These are phyloP conservation scores for Zaprionus inermis DNA, from an alignment of 1,140 invertebrate genomes.

Conservation along the genomic window DNA sequence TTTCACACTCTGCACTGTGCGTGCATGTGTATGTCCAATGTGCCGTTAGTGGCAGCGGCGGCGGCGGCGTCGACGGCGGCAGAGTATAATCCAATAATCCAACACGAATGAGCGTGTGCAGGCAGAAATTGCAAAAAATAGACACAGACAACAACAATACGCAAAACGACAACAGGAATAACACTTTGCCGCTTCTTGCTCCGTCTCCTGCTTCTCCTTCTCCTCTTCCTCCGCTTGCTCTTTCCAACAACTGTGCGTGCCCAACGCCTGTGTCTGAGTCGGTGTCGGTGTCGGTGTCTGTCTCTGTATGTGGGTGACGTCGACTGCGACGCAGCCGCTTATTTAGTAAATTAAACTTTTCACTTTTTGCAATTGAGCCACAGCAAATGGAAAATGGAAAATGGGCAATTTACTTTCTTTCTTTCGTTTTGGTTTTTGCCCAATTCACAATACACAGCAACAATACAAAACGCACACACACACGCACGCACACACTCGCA, in stretches of 20 bases:
- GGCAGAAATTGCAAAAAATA: slow-evolving; percentile 74
- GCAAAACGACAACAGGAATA: slow-evolving; percentile 27
- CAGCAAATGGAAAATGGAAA: slow-evolving; percentile 52
- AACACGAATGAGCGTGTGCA: slow-evolving; percentile 79
- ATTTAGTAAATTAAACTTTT: slow-evolving; percentile 82
- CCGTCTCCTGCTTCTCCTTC: slow-evolving; percentile 1
- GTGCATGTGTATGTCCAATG: slow-evolving; percentile 37
- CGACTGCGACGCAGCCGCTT: slow-evolving; percentile 51
- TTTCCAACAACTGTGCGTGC: slow-evolving; percentile 17
- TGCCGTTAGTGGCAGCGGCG: slow-evolving; percentile 66
- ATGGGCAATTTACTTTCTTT: slow-evolving; percentile 58
- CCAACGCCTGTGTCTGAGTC: background rate
- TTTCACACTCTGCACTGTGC: slow-evolving; percentile 6
- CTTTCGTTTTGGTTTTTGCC: slow-evolving; percentile 49
- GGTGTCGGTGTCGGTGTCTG: slow-evolving; percentile 22
- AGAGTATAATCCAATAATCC: slow-evolving; percentile 78
- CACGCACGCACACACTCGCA: slow-evolving; percentile 14
- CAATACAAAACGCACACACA: slow-evolving; percentile 31
- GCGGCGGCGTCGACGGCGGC: slow-evolving; percentile 48
- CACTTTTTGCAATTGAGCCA: slow-evolving; percentile 70
- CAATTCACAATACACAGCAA: slow-evolving; percentile 49
- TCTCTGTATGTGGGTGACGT: slow-evolving; percentile 30
- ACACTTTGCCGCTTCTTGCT: slow-evolving; percentile 49
- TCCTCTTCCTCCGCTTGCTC: background rate
- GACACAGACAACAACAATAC: slow-evolving; percentile 56